These are phyloP conservation scores for Dipodomys ordii DNA, from an alignment of 2,113 vertebrate genomes.

Conservation along the genomic window DNA sequence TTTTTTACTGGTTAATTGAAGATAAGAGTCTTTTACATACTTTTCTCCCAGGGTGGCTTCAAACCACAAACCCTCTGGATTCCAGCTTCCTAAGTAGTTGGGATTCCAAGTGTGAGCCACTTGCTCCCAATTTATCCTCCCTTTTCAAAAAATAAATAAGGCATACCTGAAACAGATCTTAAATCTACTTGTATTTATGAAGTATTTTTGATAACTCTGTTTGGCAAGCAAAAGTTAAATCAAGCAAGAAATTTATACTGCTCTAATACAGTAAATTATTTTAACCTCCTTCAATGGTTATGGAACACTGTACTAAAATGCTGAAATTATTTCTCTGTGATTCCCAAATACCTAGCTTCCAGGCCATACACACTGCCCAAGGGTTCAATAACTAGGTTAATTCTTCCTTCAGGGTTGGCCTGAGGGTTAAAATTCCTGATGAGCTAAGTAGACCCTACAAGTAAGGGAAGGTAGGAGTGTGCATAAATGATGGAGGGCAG, in stretches of 20 bases:
- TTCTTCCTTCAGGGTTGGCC: conserved; percentile 86
- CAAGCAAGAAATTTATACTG: conserved; percentile 57
- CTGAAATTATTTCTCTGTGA: conserved; percentile 68
- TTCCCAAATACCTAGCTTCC: conserved; percentile 75
- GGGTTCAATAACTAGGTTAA: conserved; percentile 86
- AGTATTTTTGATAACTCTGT: conserved; percentile 59
- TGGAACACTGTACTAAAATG: conserved; percentile 52
- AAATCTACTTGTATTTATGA: conserved; percentile 60
- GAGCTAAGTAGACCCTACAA: conserved; percentile 62
- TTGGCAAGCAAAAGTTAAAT: conserved; percentile 63
- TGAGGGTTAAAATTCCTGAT: conserved; percentile 82
- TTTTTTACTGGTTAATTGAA: no score
- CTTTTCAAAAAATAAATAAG: conserved; percentile 64
- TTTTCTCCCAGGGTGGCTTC: no score
- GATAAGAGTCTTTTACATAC: no score
- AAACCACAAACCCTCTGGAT: no score
- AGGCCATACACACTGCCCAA: conserved; percentile 78
- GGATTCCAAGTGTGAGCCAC: no score
- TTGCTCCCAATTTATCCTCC: not conserved
- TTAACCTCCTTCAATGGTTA: conserved; percentile 37
- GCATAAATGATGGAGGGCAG: not conserved
- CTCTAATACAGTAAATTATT: conserved; percentile 57
- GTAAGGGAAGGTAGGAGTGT: not conserved
- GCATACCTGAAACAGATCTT: conserved; percentile 57
- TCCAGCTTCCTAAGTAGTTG: no score